Evolutionary conservation across 1,140 invertebrate species (phyloP).

Genomic region (Condylostylus longicornis): DNA sequence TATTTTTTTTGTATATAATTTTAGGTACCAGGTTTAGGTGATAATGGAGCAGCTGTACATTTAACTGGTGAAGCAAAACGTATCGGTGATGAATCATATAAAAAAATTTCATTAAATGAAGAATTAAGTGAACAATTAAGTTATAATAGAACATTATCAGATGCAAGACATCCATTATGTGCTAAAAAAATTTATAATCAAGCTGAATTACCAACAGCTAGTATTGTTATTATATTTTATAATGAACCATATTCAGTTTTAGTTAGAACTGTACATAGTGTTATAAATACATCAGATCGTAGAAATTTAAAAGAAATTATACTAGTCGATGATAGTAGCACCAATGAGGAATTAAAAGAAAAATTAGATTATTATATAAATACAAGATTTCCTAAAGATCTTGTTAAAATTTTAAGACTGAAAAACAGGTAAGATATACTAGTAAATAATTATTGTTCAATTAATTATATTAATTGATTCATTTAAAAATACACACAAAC

Average conservation of each 20-base stretch:
- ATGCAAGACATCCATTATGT: slow-evolving; percentile 39
- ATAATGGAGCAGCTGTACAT: slow-evolving; percentile 44
- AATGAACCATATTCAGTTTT: slow-evolving; percentile 80
- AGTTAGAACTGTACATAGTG: slow-evolving; percentile 70
- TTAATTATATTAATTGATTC: no score
- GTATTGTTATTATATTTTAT: slow-evolving; percentile 73
- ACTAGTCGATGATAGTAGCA: slow-evolving; percentile 77
- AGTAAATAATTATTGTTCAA: background rate
- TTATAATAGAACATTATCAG: slow-evolving; percentile 54
- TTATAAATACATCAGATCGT: slow-evolving; percentile 60
- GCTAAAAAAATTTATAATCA: slow-evolving; percentile 32
- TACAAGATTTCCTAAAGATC: slow-evolving; percentile 43
- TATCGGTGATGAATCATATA: slow-evolving; percentile 46
- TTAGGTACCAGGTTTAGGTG: slow-evolving; percentile 40
- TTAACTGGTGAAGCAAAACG: slow-evolving; percentile 37
- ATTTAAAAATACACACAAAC: no score
- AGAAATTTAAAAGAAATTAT: slow-evolving; percentile 66
- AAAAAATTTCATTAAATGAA: slow-evolving; percentile 69
- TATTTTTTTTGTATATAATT: no score
- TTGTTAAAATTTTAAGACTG: slow-evolving; percentile 62
- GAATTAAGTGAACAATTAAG: slow-evolving; percentile 66
- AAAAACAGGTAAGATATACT: slow-evolving; percentile 45
- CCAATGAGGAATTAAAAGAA: slow-evolving; percentile 55
- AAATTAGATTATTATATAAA: slow-evolving; percentile 63
- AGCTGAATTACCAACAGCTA: slow-evolving; percentile 36